These are phyloP conservation scores for Takifugu rubripes DNA, from an alignment of 2,797 vertebrate genomes.

Conservation along the genomic window DNA sequence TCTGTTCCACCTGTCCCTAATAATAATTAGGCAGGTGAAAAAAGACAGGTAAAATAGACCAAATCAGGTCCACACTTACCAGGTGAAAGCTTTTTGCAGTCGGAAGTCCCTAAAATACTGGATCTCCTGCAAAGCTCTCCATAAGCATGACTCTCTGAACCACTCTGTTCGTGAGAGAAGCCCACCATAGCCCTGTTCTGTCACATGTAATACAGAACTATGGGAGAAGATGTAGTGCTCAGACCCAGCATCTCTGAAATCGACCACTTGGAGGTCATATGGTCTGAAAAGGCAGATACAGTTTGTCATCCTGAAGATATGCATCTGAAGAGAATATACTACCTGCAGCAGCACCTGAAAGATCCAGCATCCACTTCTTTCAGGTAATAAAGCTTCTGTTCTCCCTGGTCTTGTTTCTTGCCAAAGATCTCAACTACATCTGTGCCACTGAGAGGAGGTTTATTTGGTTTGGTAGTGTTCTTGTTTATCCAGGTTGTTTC, in stretches of 20 bases:
- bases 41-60: neutral
- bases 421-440: conserved; percentile 65
- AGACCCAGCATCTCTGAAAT: conserved; percentile 55
- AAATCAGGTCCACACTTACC: conserved; percentile 56
- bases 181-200: conserved; percentile 65
- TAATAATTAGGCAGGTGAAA: neutral
- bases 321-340: neutral
- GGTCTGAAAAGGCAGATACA: conserved; percentile 64
- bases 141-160: conserved; percentile 76
- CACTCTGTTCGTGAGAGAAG: conserved; percentile 72
- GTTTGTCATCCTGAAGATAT: neutral
- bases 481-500: conserved; percentile 5
- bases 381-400: conserved; percentile 73
- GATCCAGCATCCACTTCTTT: conserved; percentile 63
- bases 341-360: conserved; percentile 68
- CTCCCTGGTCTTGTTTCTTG: conserved; percentile 46
- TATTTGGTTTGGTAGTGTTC: conserved; percentile 6
- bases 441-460: conserved; percentile 46
- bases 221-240: conserved; percentile 83
- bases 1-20: conserved; percentile 72
- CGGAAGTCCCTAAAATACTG: conserved; percentile 77
- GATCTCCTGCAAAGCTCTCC: conserved; percentile 74
- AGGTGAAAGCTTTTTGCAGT: conserved; percentile 67
- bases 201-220: conserved; percentile 74
- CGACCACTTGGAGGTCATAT: conserved; percentile 77